Evolutionary conservation across 2,888 invertebrate species (phyloP), one percentile per base, ranked within the genome.

Genomic region (Dasypolia templi): DNA sequence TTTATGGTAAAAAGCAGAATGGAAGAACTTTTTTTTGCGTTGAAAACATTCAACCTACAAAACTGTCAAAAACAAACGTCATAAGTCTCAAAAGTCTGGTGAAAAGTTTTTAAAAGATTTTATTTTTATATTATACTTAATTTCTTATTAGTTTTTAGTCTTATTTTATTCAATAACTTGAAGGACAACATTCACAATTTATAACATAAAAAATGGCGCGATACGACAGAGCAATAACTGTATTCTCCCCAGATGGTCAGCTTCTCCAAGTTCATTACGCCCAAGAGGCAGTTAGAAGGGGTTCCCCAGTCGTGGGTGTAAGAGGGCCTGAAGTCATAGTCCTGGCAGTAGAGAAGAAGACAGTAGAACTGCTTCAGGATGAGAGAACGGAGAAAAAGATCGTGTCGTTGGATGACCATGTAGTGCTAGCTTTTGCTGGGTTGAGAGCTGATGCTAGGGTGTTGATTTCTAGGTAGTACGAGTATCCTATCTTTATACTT

Each of bases 211-310:
- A 53, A 26, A 93, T 95, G 97, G 71, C 98, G 74, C 97, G 97
- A 83, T 99, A 99, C 95, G 99, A 99, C 95, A 97, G 99, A 93
- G 99, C 99, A 81, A 99, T 99, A 86, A 99, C 99, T 70, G 99
- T 99, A 79, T 99, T 99, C 95, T 99, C 99, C 0, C 99, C 99
- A 0, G 99, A 99, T 94, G 99, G 99, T 0, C 99, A 99, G 96
- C 97, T 99, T 74, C 97, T 99, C 80, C 99, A 99, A 96, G 99
- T 91, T 0, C 99, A 99, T 96, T 99, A 99, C 94, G 99, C 99
- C 11, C 99, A 99, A 93, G 99, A 99, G 96, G 99, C 99, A 32
- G 99, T 99, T 14, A 97, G 99, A 84, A 99, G 98, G 93, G 99
- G 99, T 66, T 91, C 90, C 56, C 91, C 93, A 62, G 92, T 99